These are phyloP conservation scores for Centropus unirufus DNA, from an alignment of 2,113 vertebrate genomes.

Conservation along the genomic window DNA sequence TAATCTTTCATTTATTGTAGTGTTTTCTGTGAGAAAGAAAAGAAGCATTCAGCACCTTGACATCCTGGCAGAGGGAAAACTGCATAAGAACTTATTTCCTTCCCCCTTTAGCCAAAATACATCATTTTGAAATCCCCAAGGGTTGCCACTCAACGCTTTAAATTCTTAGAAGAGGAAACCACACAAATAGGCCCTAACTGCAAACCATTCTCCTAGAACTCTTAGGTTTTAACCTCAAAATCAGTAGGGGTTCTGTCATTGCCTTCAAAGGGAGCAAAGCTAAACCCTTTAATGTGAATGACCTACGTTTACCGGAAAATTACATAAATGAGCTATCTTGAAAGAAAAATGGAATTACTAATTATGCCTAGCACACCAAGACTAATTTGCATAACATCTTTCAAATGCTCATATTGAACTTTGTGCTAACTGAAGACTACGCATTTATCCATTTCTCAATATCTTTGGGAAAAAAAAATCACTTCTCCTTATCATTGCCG, in stretches of 20 bases:
- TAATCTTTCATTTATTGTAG: background rate
- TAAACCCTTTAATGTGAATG: constrained; percentile 3
- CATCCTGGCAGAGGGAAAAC: background rate
- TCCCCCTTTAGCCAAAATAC: background rate
- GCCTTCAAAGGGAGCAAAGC: background rate
- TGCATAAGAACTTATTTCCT: background rate
- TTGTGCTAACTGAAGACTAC: background rate
- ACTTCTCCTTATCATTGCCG: background rate
- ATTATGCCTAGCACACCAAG: background rate
- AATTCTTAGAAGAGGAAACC: background rate
- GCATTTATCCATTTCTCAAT: background rate
- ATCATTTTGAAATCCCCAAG: background rate
- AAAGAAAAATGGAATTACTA: background rate
- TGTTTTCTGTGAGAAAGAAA: background rate
- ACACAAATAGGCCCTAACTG: background rate
- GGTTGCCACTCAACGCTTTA: background rate
- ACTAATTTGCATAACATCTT: constrained; percentile 17
- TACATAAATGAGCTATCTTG: background rate
- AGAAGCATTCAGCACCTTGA: background rate
- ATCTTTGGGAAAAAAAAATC: background rate
- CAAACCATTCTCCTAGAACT: background rate
- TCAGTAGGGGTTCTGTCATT: background rate
- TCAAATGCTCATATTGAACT: background rate
- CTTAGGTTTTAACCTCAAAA: constrained; percentile 1
- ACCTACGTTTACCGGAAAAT: constrained; percentile 16